Evolutionary conservation across 1,140 invertebrate genomes (phyloP), one percentile per base, ranked within the genome.

Genomic region (Oppia nitens): DNA sequence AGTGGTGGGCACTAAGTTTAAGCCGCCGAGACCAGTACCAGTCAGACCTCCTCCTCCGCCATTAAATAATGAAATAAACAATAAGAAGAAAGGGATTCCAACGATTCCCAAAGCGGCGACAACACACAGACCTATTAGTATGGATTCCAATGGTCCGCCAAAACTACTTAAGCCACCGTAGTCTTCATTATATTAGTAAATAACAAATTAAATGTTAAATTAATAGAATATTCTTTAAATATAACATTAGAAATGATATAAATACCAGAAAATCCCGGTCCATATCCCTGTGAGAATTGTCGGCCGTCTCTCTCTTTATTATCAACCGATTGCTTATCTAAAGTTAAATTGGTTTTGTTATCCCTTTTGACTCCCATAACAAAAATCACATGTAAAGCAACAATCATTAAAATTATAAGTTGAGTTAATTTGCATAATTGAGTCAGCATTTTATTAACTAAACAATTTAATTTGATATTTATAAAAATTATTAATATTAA

Each of bases 1-100:
- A 11, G 60, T 27, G n/a, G 60, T 62, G 23, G 60, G 60, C 24
- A 62, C 40, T 14, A 62, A 32, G 32, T 47, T 60, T 12, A 62
- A 20, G 12, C 60, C 60, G 2, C 21, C 20, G 32, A 17, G 20
- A 24, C 57, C 57, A 32, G 26, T 2, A 51, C 14, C n/a, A n/a
- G n/a, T n/a, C n/a, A n/a, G n/a, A n/a, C n/a, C n/a, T 40, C 6
- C 17, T 40, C 32, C 32, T 6, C 32, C 24, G 20, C 3, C 52
- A 29, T 20, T 45, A 26, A 58, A 62, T 14, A 62, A 6, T n/a
- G 20, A 23, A 3, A 53, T 40, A 3, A 59, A 27, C 1, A 62
- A 21, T 21, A 61, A 14, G 12, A 61, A 28, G 11, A 61, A 28
- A 21, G 60, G 60, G 1, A 62, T 40, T n/a, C 56, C 60, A n/a